A percentile compares a stretch with the other conserved stretches of the same genome.
Conservation (phyloP, 2,113 vertebrate species). For the Dipodomys stephensi region DNA sequence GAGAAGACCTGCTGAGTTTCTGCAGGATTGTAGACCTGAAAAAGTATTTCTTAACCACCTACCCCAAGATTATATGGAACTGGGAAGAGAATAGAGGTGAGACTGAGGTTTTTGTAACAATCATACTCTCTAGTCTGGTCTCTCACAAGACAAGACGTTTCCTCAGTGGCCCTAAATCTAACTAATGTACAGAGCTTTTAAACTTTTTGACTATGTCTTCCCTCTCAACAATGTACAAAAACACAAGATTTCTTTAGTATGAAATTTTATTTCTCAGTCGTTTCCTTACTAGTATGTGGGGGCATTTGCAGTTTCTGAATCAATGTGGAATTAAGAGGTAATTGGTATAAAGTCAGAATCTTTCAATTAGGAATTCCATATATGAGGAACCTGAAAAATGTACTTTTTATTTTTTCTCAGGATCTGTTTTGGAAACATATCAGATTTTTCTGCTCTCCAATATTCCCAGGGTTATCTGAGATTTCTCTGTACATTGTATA, state of each 20-base stretch:
- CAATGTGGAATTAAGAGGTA: not conserved
- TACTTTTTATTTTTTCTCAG: not conserved
- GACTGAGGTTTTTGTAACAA: too few species aligned
- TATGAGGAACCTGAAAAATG: not conserved
- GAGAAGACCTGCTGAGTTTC: too few species aligned
- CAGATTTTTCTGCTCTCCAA: not conserved
- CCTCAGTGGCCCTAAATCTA: too few species aligned
- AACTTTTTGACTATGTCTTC: too few species aligned
- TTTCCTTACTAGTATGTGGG: not conserved
- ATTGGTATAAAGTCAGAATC: not conserved
- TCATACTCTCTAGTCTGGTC: too few species aligned
- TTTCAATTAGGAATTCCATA: not conserved
- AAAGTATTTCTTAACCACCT: too few species aligned
- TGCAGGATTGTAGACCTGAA: too few species aligned
- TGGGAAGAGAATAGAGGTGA: too few species aligned
- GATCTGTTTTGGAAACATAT: not conserved
- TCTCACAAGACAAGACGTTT: too few species aligned
- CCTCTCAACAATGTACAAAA: not conserved
- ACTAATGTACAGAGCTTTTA: too few species aligned
- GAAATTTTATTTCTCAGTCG: not conserved
- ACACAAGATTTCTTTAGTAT: not conserved
- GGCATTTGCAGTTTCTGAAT: not conserved
- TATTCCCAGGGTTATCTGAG: not conserved
- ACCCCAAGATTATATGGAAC: too few species aligned
- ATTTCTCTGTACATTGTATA: not conserved